These are phyloP conservation scores for Synanthedon tipuliformis DNA, from an alignment of 2,888 invertebrate genomes.

Conservation along the genomic window DNA sequence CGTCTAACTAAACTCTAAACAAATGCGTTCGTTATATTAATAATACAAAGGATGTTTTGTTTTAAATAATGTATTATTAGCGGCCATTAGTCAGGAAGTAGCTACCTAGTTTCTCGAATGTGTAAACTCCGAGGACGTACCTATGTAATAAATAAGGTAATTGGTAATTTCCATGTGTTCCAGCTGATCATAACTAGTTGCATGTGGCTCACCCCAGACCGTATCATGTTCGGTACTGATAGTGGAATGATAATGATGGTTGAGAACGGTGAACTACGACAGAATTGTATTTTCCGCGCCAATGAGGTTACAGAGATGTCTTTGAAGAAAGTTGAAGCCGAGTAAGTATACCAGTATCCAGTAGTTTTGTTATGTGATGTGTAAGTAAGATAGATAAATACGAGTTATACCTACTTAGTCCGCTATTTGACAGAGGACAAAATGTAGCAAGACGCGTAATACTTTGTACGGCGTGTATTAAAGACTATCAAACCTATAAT, in stretches of 20 bases:
- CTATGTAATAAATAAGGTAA: neutral
- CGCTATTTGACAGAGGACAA: no score
- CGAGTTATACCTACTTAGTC: no score
- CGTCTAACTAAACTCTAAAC: neutral
- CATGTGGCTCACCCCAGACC: conserved; percentile 86
- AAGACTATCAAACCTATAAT: no score
- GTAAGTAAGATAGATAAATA: no score
- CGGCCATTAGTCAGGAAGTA: neutral
- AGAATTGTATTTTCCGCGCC: conserved; percentile 72
- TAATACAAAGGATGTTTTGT: neutral
- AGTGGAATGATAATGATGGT: conserved; percentile 82
- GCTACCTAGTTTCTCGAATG: no score
- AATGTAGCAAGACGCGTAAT: no score
- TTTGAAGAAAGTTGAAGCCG: conserved; percentile 71
- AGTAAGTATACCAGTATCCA: conserved; percentile 30
- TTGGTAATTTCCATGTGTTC: conserved; percentile 12
- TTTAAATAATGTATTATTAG: neutral
- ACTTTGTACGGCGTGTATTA: no score
- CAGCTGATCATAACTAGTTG: conserved; percentile 78
- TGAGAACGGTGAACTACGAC: conserved; percentile 87
- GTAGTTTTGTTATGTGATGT: neutral
- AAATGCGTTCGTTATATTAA: neutral
- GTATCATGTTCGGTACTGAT: conserved; percentile 84
- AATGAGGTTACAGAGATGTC: conserved; percentile 71
- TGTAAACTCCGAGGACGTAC: neutral